A percentile compares a stretch with the other conserved stretches of the same genome.
Conservation (phyloP, 1,140 invertebrate species). For the Ganaspis sp. region DNA sequence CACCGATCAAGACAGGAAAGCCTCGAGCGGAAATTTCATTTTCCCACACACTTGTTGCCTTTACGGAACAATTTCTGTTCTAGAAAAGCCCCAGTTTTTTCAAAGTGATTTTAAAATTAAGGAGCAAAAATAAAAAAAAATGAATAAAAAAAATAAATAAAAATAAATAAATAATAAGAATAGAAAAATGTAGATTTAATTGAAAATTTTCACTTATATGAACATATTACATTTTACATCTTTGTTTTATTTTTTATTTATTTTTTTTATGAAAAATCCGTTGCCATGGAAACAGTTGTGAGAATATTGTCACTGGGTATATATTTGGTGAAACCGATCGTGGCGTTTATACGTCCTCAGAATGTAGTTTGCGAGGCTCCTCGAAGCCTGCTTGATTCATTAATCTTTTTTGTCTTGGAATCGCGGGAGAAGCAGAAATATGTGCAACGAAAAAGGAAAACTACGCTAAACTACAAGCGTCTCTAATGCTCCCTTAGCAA, state of each 20-base stretch:
- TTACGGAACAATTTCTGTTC: too few relatives aligned
- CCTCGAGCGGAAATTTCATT: constrained; percentile 16
- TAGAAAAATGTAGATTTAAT: too few relatives aligned
- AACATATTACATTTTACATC: too few relatives aligned
- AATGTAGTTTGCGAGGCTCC: constrained; percentile 16
- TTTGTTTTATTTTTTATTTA: too few relatives aligned
- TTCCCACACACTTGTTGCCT: not conserved
- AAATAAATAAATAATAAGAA: too few relatives aligned
- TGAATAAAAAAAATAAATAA: too few relatives aligned
- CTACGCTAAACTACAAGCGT: not conserved
- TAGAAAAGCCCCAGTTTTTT: too few relatives aligned
- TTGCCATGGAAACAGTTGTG: not conserved
- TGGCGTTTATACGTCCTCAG: constrained; percentile 4
- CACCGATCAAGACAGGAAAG: constrained; percentile 9
- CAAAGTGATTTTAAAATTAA: too few relatives aligned
- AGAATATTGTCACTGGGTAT: not conserved
- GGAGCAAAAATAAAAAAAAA: too few relatives aligned
- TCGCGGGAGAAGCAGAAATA: not conserved
- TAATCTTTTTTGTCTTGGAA: constrained; percentile 12
- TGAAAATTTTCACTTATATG: too few relatives aligned
- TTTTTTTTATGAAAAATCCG: too few relatives aligned
- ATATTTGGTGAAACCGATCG: constrained; percentile 26
- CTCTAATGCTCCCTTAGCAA: not conserved
- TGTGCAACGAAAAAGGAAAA: not conserved
- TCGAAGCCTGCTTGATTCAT: constrained; percentile 20